Base-by-base conservation (phyloP, 2,113 vertebrate species). In the Phrynosoma platyrhinos region DNA sequence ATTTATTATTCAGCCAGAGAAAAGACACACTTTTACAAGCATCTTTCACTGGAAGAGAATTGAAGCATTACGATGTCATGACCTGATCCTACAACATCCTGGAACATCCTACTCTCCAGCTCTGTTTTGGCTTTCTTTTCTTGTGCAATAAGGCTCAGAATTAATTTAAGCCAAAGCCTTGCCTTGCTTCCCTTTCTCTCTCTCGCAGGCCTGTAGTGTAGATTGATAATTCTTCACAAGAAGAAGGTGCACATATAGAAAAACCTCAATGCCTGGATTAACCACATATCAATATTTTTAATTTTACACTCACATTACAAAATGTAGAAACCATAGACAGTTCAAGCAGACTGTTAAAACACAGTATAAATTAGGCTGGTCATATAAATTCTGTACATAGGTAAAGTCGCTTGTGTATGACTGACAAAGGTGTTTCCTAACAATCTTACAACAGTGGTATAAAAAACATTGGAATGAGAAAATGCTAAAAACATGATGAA, bases 331-430 rank as follows among this genome's bases (percentile, higher is more conserved):
- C 92, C 91, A 96, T 94, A 95, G 92, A 97, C 95, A 95, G 93
- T 95, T 94, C 95, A 96, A 95, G 95, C 95, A 96, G 95, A 96
- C 96, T 96, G 96, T 97, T 97, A 96, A 96, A 96, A 96, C 96
- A 97, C 96, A 97, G 96, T 97, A 96, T 97, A 96, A 96, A 95
- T 96, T 96, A 96, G 89, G 92, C 86, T 58, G 75, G 93, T 93
- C 93, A 96, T 95, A 96, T 90, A 96, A 96, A 96, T 95, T 94
- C 93, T 95, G 94, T 96, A 95, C 95, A 96, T 79, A 94, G 86
- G 93, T 92, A 94, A 95, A 93, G 94, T 94, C 95, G 94, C 92
- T 95, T 2, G 87, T 94, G 94, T 93, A 94, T 94, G 92, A 94
- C 92, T 91, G 94, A 95, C 94, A 92, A 95, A 93, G 94, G 81